phyloP scores from a whole-genome alignment of 2,113 vertebrate genomes.

The Eublepharis macularius region DNA sequence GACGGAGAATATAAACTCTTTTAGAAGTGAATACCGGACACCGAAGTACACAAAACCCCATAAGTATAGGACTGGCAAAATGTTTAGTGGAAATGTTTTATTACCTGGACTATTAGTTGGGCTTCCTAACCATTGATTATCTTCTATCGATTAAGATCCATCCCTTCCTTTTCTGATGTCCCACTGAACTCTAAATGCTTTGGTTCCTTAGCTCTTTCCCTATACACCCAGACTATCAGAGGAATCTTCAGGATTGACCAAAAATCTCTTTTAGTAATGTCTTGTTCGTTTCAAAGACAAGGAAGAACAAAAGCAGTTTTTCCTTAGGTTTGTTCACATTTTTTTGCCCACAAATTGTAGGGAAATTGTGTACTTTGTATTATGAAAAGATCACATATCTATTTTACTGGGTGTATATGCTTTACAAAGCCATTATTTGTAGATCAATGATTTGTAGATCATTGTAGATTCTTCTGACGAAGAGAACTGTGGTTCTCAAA shows the following conservation, averaged over 20 bases:
- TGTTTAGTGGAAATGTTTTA: not conserved
- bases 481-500: too few species aligned
- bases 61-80: not conserved
- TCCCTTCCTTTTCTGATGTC: not conserved
- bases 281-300: too few species aligned
- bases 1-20: conserved; percentile 1
- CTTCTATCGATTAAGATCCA: not conserved
- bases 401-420: not conserved
- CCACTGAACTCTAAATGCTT: not conserved
- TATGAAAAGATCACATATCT: not conserved
- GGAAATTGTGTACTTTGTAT: too few species aligned
- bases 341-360: not conserved
- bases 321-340: not conserved
- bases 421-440: not conserved
- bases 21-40: conserved; percentile 48
- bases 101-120: not conserved
- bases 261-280: too few species aligned
- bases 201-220: not conserved
- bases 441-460: too few species aligned
- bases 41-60: conserved; percentile 27
- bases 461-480: too few species aligned
- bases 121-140: conserved; percentile 12
- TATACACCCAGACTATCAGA: not conserved
- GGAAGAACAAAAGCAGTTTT: not conserved
- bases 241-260: not conserved